Base-by-base conservation (phyloP, 2,113 vertebrate species). In the Sterrhoptilus dennistouni region DNA sequence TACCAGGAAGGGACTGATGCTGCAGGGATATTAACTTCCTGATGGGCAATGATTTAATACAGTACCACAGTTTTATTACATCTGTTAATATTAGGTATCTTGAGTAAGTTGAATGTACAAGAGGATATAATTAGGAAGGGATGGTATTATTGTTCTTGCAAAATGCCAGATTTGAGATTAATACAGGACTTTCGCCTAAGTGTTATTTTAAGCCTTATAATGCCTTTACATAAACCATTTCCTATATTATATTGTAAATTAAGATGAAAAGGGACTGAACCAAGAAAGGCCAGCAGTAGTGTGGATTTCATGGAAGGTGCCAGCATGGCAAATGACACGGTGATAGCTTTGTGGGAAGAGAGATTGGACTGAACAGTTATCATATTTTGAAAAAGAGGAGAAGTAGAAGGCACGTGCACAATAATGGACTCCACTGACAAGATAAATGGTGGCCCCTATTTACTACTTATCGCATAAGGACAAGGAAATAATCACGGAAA, bases 401-500 rank as follows among this genome's bases (percentile, higher is more conserved):
- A 82, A 91, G 61, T 59, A 90, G 74, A 71, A 92, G 71, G 45
- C 70, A 60, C 2, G 8, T 71, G 25, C 56, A 90, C 86, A 96
- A 79, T 82, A 93, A 90, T 87, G 59, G 70, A 38, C 63, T 88
- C 40, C 36, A n/a, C 25, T 83, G 85, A 90, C 90, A 95, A 93
- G 69, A 92, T 57, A 57, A 93, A 93, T 87, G n/a, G 57, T 69
- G 45, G 18, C 36, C 66, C 45, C 75, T 88, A 60, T 95, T 95
- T 95, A 65, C 65, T 90, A 47, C 85, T 93, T 82, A 85, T 44
- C n/a, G 8, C 56, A 35, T 70, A 78, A 47, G 65, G 84, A 89
- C 85, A 83, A 85, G 82, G 49, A 96, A 92, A 94, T 94, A 95
- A 86, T 93, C 24, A 69, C 2, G 3, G 82, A 94, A 92, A 90